Base-by-base conservation (phyloP, 2,888 invertebrate genomes). In the Apodemia hepburni region DNA sequence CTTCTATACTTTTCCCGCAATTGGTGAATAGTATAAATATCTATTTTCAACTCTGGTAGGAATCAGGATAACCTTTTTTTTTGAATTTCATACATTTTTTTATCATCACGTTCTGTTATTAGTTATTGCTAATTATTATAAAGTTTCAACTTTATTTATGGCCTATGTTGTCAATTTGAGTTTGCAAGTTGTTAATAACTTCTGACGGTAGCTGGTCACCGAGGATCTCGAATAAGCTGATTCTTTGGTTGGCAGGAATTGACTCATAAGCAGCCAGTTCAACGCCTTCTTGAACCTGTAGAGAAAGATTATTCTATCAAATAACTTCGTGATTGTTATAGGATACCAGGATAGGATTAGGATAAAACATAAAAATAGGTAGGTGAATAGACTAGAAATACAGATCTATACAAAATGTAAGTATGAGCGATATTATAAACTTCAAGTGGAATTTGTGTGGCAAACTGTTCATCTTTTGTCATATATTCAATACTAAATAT, bases 181-280 rank as follows among this genome's bases (percentile, higher is more conserved):
- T 89, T 81, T 97, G 97, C 67, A 97, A 93, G 87, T 97, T 97
- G 92, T 95, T 96, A 81, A 97, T 96, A 49, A 97, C 97, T 88
- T 97, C 97, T 58, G 95, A 94, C 9, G 97, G 97, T 67, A 97
- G 95, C 82, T 96, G 96, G 79, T 96, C 96, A 9, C 97, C 97
- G 64, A 97, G 92, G 75, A 97, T 96, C 82, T 96, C 95, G 80
- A 93, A 95, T n/a, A 97, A 92, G 84, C 97, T 95, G 84, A 97
- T 95, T 77, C 94, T 93, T 85, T 97, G 96, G 87, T 96, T 94
- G 67, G 95, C 96, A 75, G 97, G 97, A 75, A 97, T 97, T 70
- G 95, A 95, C 85, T 97, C 97, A 84, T 96, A 96, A 6, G 97
- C 97, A 4, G 96, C 96, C 75, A 97, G 85, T 85, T 97, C 96